Evolutionary conservation across 2,797 vertebrate genomes (phyloP).

Genomic region (Eospalax fontanierii): DNA sequence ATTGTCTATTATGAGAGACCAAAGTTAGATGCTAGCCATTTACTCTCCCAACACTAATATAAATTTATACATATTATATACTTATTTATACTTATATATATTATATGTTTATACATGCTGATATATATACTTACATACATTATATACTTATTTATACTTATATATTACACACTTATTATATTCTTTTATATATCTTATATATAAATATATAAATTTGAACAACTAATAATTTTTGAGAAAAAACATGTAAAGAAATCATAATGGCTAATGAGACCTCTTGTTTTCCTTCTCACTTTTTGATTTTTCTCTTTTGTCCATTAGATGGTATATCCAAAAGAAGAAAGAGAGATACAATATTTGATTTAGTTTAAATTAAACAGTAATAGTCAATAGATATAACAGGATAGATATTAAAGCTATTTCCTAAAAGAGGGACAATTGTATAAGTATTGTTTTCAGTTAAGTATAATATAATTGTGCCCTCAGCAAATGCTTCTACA

Average conservation of each 20-base stretch:
- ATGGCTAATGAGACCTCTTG: not conserved
- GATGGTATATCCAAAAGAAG: not conserved
- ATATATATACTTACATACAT: not conserved
- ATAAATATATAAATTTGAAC: not conserved
- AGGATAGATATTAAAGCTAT: constrained; percentile 59
- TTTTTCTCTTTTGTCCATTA: not conserved
- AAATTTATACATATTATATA: too few species aligned
- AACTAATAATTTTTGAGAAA: constrained; percentile 7
- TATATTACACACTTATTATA: too few species aligned
- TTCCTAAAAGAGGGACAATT: constrained; percentile 72
- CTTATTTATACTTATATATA: too few species aligned
- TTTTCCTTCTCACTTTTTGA: not conserved
- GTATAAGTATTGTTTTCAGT: constrained; percentile 73
- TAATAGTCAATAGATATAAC: constrained; percentile 1
- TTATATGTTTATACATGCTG: too few species aligned
- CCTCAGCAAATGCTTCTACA: constrained; percentile 52
- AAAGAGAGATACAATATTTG: not conserved
- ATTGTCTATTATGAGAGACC: not conserved
- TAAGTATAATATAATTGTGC: constrained; percentile 65
- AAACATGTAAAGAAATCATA: constrained; percentile 5
- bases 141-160: too few species aligned
- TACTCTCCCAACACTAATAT: not conserved
- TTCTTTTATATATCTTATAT: too few species aligned
- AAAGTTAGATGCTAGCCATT: not conserved
- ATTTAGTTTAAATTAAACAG: constrained; percentile 41